phyloP scores from a whole-genome alignment of 2,113 vertebrate genomes.

The Patagioenas fasciata region DNA sequence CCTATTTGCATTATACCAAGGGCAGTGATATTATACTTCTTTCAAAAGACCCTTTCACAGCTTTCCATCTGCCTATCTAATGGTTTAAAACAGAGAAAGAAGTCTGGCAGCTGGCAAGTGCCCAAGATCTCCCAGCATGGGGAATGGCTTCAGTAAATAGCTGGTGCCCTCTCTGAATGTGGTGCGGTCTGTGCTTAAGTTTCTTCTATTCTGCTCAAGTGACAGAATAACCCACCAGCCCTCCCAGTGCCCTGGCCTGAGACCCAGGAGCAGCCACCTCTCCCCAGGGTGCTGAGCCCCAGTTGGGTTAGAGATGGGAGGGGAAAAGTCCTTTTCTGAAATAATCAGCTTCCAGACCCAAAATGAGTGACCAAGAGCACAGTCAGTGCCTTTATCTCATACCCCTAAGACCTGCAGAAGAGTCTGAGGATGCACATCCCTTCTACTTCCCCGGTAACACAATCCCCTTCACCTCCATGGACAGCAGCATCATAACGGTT shows the following conservation, averaged over 20 bases:
- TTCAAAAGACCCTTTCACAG: background rate
- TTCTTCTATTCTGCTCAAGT: background rate
- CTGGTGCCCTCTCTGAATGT: background rate
- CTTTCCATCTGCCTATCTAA: background rate
- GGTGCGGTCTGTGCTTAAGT: background rate
- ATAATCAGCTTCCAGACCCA: background rate
- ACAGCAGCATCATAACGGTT: background rate
- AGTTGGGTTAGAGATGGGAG: background rate
- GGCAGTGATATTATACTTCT: background rate
- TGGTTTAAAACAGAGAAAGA: background rate
- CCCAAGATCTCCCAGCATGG: background rate
- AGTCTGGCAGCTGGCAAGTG: background rate
- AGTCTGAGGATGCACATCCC: fast-evolving
- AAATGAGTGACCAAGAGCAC: background rate
- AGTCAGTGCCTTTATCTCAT: background rate
- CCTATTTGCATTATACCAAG: background rate
- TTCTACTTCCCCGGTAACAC: background rate
- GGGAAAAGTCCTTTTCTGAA: background rate
- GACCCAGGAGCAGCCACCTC: background rate
- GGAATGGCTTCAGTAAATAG: background rate
- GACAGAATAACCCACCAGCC: background rate
- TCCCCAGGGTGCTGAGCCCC: background rate
- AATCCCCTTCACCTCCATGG: background rate
- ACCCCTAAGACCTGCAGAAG: background rate
- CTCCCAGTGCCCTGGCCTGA: background rate